Evolutionary conservation across 2,113 vertebrate species (phyloP).

Genomic region (Pleuronectes platessa): DNA sequence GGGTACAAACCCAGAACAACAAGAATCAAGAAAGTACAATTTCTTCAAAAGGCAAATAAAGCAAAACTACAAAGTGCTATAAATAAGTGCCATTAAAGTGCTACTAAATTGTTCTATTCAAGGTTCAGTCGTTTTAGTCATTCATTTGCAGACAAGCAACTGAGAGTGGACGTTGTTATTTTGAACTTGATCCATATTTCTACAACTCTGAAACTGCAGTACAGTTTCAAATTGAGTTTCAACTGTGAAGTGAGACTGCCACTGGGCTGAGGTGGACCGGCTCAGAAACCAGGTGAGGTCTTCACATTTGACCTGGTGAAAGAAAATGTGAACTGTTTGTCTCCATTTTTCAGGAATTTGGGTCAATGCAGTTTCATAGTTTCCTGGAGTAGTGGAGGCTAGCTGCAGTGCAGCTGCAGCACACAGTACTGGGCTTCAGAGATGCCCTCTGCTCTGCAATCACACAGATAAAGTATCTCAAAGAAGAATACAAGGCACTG

Average conservation of each 20-base stretch:
- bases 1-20: too few relatives aligned
- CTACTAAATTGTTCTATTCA: too few relatives aligned
- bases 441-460: conserved; percentile 13
- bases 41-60: too few relatives aligned
- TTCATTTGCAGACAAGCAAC: too few relatives aligned
- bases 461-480: not conserved
- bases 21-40: too few relatives aligned
- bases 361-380: too few relatives aligned
- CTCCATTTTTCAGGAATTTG: too few relatives aligned
- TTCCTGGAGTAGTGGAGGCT: too few relatives aligned
- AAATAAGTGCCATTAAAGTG: too few relatives aligned
- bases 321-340: not conserved
- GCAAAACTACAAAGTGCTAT: too few relatives aligned
- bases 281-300: not conserved
- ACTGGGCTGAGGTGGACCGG: not conserved
- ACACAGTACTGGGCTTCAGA: not conserved
- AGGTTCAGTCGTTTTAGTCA: too few relatives aligned
- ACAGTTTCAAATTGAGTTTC: not conserved
- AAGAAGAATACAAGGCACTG: not conserved
- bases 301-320: not conserved
- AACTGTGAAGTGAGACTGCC: not conserved
- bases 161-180: not conserved
- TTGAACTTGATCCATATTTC: not conserved
- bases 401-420: too few relatives aligned
- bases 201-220: not conserved